Percentiles rank a stretch among this genome's conserved stretches.
Conservation (phyloP, 2,888 invertebrate species). For the Protodeltote pygarga region DNA sequence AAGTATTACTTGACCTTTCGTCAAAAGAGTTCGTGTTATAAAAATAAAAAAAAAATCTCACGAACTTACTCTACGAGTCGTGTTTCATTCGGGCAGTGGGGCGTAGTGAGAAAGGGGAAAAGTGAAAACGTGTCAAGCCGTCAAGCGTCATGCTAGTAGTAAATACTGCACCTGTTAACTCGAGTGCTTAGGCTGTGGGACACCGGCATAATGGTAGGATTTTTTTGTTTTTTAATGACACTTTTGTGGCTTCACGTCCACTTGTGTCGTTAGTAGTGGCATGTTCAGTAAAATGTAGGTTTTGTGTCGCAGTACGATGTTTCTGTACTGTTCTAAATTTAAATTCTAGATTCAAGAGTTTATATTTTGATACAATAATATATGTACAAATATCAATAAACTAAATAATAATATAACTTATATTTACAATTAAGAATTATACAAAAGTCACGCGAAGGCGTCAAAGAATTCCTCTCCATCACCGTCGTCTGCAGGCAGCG, state of each 20-base stretch:
- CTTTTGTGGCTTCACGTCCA: conserved; percentile 3
- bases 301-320: no score
- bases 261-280: no score
- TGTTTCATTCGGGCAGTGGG: conserved; percentile 42
- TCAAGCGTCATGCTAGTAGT: conserved; percentile 67
- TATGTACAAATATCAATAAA: no score
- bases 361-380: no score
- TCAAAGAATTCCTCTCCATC: no score
- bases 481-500: no score
- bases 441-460: no score
- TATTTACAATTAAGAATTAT: no score
- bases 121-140: conserved; percentile 78
- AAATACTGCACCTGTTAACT: conserved; percentile 53
- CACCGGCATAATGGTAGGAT: conserved; percentile 23
- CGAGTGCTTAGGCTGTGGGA: conserved; percentile 40
- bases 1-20: conserved; percentile 55
- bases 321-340: no score
- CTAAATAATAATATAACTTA: no score
- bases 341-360: no score
- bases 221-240: conserved; percentile 32
- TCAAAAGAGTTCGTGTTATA: conserved; percentile 32
- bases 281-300: no score
- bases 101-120: conserved; percentile 56
- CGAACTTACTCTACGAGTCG: conserved; percentile 14
- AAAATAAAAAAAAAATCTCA: conserved; percentile 26